Base-by-base conservation (phyloP, 2,888 invertebrate genomes). In the Habroteleia sp. region DNA sequence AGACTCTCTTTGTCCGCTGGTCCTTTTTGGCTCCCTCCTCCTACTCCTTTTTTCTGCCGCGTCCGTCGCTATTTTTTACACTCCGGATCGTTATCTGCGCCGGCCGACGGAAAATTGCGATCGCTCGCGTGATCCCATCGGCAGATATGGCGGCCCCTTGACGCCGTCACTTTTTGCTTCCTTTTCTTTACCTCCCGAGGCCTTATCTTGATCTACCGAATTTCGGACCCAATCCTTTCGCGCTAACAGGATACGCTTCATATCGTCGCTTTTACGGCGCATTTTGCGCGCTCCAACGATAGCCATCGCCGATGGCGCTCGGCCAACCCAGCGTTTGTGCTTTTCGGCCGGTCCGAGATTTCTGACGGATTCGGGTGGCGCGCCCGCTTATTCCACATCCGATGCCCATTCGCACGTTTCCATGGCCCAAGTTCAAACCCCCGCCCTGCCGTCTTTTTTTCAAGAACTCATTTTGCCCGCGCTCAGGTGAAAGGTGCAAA, bases 1-100 rank as follows among this genome's bases (percentile, higher is more conserved):
- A 8, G 31, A 2, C 3, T 10, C 50, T 79, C 83, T 81, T 81
- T 75, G 79, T 80, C 31, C 71, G n/a, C n/a, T 80, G 1, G 66
- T 39, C 63, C 44, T 44, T 60, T 58, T 14, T 50, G 6, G 5
- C 31, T 50, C 25, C 23, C 11, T 50, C 8, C 42, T 48, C 39
- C 3, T 50, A n/a, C n/a, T 27, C 58, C 6, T 39, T 17, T 27
- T 44, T 27, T 27, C 13, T 25, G 13, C 8, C 42, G 11, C 42
- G 25, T 42, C 66, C 58, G 27, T 46, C 10, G 41, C 54, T 42
- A 52, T 77, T 68, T 63, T 69, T 68, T 65, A 60, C 77, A 71
- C 73, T 65, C 76, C 73, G 56, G 73, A 75, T 77, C 50, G 35
- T 72, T 72, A 72, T 72, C 66, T 37, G n/a, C 23, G 68, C 60